A percentile compares a stretch with the other conserved stretches of the same genome.
Conservation (phyloP, 2,888 invertebrate genomes). For the Macaria liturata region DNA sequence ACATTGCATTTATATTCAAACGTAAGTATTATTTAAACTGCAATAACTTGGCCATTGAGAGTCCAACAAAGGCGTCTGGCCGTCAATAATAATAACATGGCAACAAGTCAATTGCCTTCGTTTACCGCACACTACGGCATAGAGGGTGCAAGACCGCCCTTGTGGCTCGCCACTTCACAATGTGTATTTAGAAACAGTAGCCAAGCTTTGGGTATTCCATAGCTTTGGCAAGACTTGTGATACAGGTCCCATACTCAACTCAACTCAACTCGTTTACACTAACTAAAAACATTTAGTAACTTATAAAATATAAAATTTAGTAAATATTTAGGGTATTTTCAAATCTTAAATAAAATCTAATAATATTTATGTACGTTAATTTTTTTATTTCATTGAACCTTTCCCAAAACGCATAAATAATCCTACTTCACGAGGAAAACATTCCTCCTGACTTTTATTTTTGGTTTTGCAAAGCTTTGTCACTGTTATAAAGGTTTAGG, state of each 20-base stretch:
- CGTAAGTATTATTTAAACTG: constrained; percentile 21
- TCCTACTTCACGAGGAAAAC: no score
- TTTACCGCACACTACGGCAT: constrained; percentile 41
- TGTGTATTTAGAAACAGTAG: constrained; percentile 3
- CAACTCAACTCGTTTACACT: no score
- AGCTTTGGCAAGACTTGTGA: no score
- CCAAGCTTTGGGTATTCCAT: background rate
- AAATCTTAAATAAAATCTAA: no score
- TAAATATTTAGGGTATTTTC: no score
- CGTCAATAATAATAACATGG: constrained; percentile 61
- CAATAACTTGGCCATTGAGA: constrained; percentile 18
- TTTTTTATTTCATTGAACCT: no score
- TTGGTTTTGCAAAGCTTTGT: background rate
- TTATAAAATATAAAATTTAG: no score
- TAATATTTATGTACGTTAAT: no score
- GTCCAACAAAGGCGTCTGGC: constrained; percentile 36
- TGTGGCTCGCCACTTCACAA: constrained; percentile 62
- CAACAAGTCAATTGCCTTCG: constrained; percentile 75
- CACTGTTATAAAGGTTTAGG: constrained; percentile 1
- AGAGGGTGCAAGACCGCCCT: constrained; percentile 52
- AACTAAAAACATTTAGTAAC: no score
- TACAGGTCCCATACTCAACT: no score
- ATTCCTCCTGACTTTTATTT: no score
- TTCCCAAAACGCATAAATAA: no score
- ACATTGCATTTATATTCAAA: constrained; percentile 13